Evolutionary conservation across 1,140 invertebrate species (phyloP).

Genomic region (Rhizoglyphus robini): DNA sequence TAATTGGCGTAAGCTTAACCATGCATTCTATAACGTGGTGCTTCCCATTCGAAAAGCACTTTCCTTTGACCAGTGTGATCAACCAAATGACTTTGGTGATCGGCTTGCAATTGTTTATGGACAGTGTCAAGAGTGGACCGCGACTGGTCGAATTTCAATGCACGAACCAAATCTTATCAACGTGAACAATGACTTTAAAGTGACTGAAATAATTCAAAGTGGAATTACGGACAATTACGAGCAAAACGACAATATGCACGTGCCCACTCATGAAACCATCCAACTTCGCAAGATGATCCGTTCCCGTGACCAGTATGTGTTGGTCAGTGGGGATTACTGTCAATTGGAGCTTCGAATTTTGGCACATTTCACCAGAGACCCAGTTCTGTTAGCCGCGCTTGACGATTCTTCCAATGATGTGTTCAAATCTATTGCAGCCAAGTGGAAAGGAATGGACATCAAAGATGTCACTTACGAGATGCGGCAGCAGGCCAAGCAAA

Average conservation of each 20-base stretch:
- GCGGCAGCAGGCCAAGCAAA: conserved; percentile 67
- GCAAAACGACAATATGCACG: neutral
- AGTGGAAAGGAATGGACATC: conserved; percentile 55
- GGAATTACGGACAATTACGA: neutral
- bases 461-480: conserved; percentile 52
- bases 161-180: conserved; percentile 83
- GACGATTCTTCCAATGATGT: conserved; percentile 52
- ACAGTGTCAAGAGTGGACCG: conserved; percentile 56
- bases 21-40: conserved; percentile 46
- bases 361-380: conserved; percentile 73
- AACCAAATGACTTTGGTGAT: no score
- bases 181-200: conserved; percentile 78
- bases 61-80: no score
- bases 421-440: conserved; percentile 69
- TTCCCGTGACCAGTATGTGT: conserved; percentile 32
- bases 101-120: conserved; percentile 68
- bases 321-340: conserved; percentile 90
- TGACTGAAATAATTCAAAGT: conserved; percentile 17
- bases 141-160: conserved; percentile 81
- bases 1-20: conserved; percentile 63
- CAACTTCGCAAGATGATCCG: no score
- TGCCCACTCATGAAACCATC: no score
- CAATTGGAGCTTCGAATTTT: conserved; percentile 86
- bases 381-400: conserved; percentile 53
- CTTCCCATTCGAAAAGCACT: neutral